These are phyloP conservation scores for Myiotriccus ornatus DNA, from an alignment of 2,797 vertebrate species.

Conservation along the genomic window DNA sequence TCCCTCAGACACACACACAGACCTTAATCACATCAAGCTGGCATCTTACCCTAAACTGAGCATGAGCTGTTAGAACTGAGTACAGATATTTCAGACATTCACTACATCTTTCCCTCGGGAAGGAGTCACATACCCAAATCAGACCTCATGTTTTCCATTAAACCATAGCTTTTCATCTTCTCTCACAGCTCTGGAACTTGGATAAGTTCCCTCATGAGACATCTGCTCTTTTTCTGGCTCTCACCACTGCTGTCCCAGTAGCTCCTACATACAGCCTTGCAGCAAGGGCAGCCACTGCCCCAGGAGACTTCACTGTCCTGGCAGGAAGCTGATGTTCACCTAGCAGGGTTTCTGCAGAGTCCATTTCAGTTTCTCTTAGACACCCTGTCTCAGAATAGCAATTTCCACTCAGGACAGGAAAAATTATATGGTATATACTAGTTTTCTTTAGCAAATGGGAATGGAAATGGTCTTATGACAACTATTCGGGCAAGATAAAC, in stretches of 20 bases:
- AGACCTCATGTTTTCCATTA: not conserved
- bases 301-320: not conserved
- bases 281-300: rapidly evolving
- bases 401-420: not conserved
- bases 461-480: not conserved
- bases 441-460: not conserved
- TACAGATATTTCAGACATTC: not conserved
- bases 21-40: not conserved
- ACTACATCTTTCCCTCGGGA: rapidly evolving
- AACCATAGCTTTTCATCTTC: not conserved
- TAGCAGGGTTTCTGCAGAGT: not conserved
- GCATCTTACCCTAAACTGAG: not conserved
- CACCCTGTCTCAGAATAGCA: not conserved
- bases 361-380: not conserved
- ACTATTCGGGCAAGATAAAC: not conserved
- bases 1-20: not conserved
- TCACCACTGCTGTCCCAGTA: not conserved
- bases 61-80: not conserved
- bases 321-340: not conserved
- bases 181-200: not conserved
- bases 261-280: not conserved
- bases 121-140: not conserved
- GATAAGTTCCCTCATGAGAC: not conserved
- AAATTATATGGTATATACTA: not conserved
- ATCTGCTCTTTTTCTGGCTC: not conserved